These are phyloP conservation scores for Nematolebias whitei DNA, from an alignment of 2,113 vertebrate species.

Conservation along the genomic window DNA sequence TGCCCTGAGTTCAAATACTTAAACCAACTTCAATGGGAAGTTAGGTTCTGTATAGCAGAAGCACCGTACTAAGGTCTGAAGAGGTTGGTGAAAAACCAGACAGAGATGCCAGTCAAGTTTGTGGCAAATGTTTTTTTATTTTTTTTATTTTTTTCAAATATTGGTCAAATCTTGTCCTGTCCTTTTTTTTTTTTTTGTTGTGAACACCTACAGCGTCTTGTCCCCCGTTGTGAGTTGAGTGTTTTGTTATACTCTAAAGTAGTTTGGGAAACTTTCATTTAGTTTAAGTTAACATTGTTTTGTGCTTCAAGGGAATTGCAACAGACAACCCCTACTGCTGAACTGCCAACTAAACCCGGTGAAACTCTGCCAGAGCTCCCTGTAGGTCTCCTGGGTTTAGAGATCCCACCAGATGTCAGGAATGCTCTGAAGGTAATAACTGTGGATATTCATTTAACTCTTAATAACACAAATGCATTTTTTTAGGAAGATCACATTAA, in stretches of 20 bases:
- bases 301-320: constrained; percentile 73
- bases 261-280: not conserved
- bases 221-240: too few relatives aligned
- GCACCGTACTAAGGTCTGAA: too few relatives aligned
- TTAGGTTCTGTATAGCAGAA: too few relatives aligned
- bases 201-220: too few relatives aligned
- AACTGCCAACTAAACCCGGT: constrained; percentile 43
- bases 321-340: constrained; percentile 52
- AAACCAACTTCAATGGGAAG: too few relatives aligned
- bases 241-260: not conserved
- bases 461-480: not conserved
- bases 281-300: not conserved
- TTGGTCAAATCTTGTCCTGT: too few relatives aligned
- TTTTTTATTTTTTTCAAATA: too few relatives aligned
- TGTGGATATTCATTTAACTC: not conserved
- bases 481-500: not conserved
- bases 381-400: constrained; percentile 78
- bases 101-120: too few relatives aligned
- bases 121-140: too few relatives aligned
- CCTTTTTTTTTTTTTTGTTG: too few relatives aligned
- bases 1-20: too few relatives aligned
- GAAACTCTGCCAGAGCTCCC: constrained; percentile 69
- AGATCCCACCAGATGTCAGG: constrained; percentile 79
- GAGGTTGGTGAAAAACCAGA: too few relatives aligned
- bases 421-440: constrained; percentile 78